Evolutionary conservation across 2,797 vertebrate genomes (phyloP), one percentile per base, ranked within the genome.

Genomic region (Diceros bicornis): DNA sequence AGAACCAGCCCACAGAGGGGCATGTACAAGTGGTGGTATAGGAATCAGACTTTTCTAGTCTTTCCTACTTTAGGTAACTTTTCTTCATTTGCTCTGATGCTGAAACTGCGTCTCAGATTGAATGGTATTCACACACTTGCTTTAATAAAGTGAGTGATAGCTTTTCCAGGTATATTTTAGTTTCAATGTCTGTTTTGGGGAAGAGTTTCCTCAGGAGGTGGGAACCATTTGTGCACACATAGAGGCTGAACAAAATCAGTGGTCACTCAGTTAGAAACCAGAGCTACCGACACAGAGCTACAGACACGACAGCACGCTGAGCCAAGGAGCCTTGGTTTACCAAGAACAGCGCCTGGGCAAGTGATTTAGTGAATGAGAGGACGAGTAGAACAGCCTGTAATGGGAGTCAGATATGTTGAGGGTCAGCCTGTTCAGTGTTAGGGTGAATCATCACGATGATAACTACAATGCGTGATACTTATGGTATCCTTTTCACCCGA

Each of bases 21-120:
- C 7, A 1, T 0, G 4, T 10, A 0, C 0, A 9, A 4, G 37
- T 25, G 27, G 27, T 41, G 34, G 7, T 37, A 7, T 10, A 82
- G 68, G 21, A 84, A n/a, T 32, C 32, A 92, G 64, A 71, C 50
- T 82, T 20, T 29, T 69, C 27, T 59, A 21, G 16, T 32, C 59
- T 74, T 72, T 79, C 13, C 68, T 32, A 18, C 27, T 85, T 69
- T 74, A 34, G n/a, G 37, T 59, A 62, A 20, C 14, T 93, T 86
- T 72, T 85, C 25, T 81, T 8, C 25, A 4, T 84, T 37, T 97
- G n/a, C 34, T 72, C 4, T 81, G 47, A 14, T 88, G 14, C n/a
- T 44, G 7, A 94, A 72, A 90, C 1, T 29, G n/a, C 18, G 41
- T 50, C 47, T 57, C 21, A 66, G 34, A 89, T 41, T 41, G 34